Percentiles rank a stretch among this genome's conserved stretches.
Conservation (phyloP, 1,140 invertebrate species). For the Eriocheir sinensis region DNA sequence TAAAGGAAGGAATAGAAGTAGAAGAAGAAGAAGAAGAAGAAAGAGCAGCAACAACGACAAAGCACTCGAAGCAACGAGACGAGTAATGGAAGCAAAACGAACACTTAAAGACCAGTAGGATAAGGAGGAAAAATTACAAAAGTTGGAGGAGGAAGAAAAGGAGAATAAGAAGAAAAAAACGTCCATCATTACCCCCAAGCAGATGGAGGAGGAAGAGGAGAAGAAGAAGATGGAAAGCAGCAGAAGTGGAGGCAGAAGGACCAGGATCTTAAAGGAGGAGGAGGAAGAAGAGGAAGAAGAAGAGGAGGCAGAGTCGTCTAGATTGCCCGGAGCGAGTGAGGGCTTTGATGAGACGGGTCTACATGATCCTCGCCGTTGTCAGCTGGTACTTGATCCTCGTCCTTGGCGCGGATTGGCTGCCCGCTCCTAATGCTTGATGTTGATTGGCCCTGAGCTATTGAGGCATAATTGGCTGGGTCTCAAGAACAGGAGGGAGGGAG, state of each 20-base stretch:
- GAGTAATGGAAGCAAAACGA: too few relatives aligned
- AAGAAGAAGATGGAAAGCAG: not conserved
- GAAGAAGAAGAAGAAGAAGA: too few relatives aligned
- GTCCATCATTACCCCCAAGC: too few relatives aligned
- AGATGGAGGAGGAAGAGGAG: not conserved
- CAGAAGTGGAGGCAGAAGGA: too few relatives aligned
- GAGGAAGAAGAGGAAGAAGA: not conserved
- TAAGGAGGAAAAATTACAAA: too few relatives aligned
- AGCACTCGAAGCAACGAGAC: too few relatives aligned
- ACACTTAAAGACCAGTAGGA: too few relatives aligned
- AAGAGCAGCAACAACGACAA: too few relatives aligned
- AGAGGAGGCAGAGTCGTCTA: not conserved
- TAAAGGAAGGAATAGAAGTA: too few relatives aligned
- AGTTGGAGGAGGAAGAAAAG: too few relatives aligned
- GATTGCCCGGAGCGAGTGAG: not conserved
- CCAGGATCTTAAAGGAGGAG: too few relatives aligned
- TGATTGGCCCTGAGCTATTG: conserved; percentile 50
- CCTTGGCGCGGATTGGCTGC: not conserved
- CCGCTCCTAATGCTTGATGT: conserved; percentile 46
- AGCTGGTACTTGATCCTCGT: not conserved
- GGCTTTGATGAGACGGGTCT: not conserved
- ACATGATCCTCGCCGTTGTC: not conserved
- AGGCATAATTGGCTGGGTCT: conserved; percentile 37
- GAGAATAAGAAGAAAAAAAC: too few relatives aligned
- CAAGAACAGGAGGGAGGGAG: not conserved